Evolutionary conservation across 2,888 invertebrate species (phyloP).

Genomic region (Drosophila anomalata): DNA sequence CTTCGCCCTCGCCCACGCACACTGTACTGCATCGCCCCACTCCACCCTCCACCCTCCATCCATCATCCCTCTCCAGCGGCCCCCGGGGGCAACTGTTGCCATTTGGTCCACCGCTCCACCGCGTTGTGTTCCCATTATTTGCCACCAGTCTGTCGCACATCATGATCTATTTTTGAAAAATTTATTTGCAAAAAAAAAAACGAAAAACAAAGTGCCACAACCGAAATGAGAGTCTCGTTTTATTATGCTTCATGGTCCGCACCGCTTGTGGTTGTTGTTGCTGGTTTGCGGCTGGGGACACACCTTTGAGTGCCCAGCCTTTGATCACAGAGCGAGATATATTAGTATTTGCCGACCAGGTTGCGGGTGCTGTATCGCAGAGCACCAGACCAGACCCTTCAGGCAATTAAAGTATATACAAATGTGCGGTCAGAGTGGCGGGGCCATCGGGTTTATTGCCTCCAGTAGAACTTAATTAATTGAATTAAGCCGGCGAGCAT

Average conservation of each 20-base stretch:
- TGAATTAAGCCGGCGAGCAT: conserved; percentile 74
- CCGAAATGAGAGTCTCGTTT: conserved; percentile 61
- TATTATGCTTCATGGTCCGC: conserved; percentile 53
- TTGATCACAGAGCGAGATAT: conserved; percentile 55
- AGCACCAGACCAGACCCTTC: conserved; percentile 40
- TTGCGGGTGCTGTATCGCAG: conserved; percentile 17
- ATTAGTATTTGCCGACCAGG: conserved; percentile 13
- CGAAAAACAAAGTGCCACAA: conserved; percentile 55
- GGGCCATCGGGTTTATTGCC: conserved; percentile 67
- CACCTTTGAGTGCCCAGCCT: conserved; percentile 63
- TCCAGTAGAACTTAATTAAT: conserved; percentile 76
- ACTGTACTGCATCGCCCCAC: conserved; percentile 4
- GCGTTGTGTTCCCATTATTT: conserved; percentile 46
- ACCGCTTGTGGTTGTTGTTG: conserved; percentile 14
- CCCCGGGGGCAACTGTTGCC: conserved; percentile 36
- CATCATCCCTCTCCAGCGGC: conserved; percentile 18
- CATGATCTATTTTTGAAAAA: conserved; percentile 76
- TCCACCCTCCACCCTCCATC: neutral
- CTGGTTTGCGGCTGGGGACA: conserved; percentile 55
- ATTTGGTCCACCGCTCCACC: conserved; percentile 22
- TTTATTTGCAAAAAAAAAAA: conserved; percentile 65
- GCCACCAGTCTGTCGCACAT: conserved; percentile 58
- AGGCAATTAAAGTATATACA: conserved; percentile 54
- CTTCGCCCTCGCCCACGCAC: conserved; percentile 26
- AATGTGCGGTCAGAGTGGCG: conserved; percentile 41